Evolutionary conservation across 2,888 invertebrate species (phyloP), one percentile per base, ranked within the genome.

Genomic region (Pollenia angustigena): DNA sequence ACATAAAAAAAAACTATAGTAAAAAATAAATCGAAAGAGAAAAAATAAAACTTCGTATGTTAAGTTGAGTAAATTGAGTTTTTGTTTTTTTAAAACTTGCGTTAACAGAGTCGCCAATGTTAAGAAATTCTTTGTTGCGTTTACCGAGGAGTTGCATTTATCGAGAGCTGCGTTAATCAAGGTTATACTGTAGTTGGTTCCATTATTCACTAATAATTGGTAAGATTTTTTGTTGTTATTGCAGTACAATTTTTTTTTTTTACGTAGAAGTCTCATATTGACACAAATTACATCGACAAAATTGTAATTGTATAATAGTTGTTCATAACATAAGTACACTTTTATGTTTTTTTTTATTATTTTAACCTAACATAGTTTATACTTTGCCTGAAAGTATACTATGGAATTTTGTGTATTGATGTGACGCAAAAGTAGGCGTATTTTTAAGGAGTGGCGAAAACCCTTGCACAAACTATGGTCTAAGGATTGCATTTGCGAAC

Each of bases 361-460:
- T 56, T 72, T 46, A 66, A 23, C 50, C 6, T 32, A 32, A 32
- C 68, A 46, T 4, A 16, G 46, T 69, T 48, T 46, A 56, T n/a
- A 44, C n/a, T 12, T 42, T 18, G 32, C 75, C 62, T 52, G 52
- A 75, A 75, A 75, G 42, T 75, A 75, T 75, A 14, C 75, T 23
- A 16, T 9, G 4, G 23, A 40, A 60, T 4, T 46, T 46, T 46
- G 3, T n/a, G 0, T 32, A 50, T 0, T n/a, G 2, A 0, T 50
- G 1, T 3, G 9, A 32, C 4, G 6, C 32, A 32, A 32, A 68
- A 32, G n/a, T 68, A 50, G 23, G n/a, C n/a, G n/a, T n/a, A n/a
- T n/a, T n/a, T n/a, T n/a, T n/a, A n/a, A n/a, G n/a, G n/a, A n/a
- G n/a, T n/a, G n/a, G n/a, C n/a, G n/a, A n/a, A n/a, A n/a, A n/a